phyloP scores from a whole-genome alignment of 2,113 vertebrate species.

The Triplophysa rosa region DNA sequence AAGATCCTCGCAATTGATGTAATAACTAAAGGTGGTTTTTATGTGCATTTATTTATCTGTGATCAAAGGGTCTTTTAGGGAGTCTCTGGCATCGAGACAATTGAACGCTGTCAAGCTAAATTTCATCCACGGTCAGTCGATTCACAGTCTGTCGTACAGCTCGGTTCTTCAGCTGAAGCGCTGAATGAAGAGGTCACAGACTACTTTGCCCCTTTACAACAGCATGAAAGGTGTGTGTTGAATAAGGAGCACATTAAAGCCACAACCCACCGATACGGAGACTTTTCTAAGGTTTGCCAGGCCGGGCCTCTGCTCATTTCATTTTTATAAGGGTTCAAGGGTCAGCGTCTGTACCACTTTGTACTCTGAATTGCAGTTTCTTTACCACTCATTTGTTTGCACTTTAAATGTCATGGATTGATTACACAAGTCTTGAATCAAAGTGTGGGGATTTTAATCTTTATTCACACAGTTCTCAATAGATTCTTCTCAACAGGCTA shows the following conservation, averaged over 20 bases:
- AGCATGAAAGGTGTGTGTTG: constrained; percentile 20
- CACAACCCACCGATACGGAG: background rate
- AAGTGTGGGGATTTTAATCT: constrained; percentile 55
- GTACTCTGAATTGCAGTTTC: background rate
- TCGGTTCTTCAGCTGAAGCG: background rate
- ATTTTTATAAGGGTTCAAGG: background rate
- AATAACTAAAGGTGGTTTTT: background rate
- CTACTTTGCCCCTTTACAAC: background rate
- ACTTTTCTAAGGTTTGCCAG: background rate
- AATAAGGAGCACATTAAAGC: constrained; percentile 31
- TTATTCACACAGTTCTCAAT: constrained; percentile 68
- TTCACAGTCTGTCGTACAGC: background rate
- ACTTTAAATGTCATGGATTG: background rate
- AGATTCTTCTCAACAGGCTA: constrained; percentile 63
- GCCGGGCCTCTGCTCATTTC: background rate
- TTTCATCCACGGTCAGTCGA: background rate
- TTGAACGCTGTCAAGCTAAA: background rate
- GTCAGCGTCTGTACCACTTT: background rate
- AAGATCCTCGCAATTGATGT: background rate
- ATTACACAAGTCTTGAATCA: background rate
- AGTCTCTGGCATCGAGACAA: constrained; percentile 10
- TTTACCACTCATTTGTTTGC: background rate
- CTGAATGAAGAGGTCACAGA: constrained; percentile 9
- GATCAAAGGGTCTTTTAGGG: constrained; percentile 24
- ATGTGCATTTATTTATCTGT: constrained; percentile 25